Evolutionary conservation across 2,888 invertebrate genomes (phyloP), one percentile per base, ranked within the genome.

Genomic region (Cheilosia urbana): DNA sequence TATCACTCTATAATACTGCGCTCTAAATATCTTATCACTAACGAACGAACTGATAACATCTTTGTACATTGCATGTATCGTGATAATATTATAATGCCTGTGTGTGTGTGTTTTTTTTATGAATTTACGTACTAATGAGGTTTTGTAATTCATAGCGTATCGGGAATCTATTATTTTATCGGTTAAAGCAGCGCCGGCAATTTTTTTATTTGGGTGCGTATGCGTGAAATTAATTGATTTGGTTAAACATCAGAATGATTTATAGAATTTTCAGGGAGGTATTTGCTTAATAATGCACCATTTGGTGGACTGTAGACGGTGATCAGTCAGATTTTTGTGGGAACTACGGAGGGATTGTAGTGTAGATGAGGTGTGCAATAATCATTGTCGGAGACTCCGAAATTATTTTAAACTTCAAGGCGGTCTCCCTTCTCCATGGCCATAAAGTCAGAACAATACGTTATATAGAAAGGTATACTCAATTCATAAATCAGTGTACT

Each of bases 1-100:
- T 24, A 19, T 27, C 37, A 37, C 37, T 37, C 13, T 37, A 11
- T 34, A 34, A 11, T 4, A 71, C 40, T 63, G n/a, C 17, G 37
- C 34, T 65, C 17, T 40, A 42, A 72, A 51, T 84, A 84, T 80
- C 65, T 84, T 75, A 84, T 84, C 79, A 40, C 21, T 17, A 13
- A 45, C 17, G 17, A n/a, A 27, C 45, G 49, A 51, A 68, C 40
- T 62, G 77, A 77, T 77, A 62, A 69, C 21, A 47, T 69, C 53
- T 37, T 62, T 17, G 37, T 55, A 37, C 53, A 77, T 47, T 77
- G 60, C 68, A 77, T 77, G 65, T 49, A 40, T 37, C 37, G 55
- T 17, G 57, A 40, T 55, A 47, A 13, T 65, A 65, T 2, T 13
- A 65, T 19, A 71, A 62, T n/a, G 30, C 37, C 65, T 57, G 55